Conservation (phyloP, 2,797 vertebrate species). For the Ciconia nigra region DNA sequence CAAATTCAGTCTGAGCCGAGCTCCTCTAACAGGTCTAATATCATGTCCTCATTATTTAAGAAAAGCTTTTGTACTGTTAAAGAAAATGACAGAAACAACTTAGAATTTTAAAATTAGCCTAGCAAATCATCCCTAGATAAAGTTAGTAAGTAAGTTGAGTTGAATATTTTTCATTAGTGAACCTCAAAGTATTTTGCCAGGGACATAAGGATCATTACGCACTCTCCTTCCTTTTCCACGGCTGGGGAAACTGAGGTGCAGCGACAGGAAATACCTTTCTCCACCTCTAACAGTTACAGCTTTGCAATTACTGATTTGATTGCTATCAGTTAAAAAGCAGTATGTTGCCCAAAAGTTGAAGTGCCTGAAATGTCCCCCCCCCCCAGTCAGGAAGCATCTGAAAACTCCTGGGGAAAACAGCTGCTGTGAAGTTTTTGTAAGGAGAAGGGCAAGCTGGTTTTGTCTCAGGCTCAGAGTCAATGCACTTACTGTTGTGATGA, state of each 20-base stretch:
- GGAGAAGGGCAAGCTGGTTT: background rate
- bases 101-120: background rate
- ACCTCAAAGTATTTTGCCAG: background rate
- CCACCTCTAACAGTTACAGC: background rate
- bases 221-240: background rate
- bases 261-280: background rate
- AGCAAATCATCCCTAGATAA: background rate
- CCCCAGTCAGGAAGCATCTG: background rate
- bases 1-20: background rate
- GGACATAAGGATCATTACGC: background rate
- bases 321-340: background rate
- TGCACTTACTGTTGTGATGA: background rate
- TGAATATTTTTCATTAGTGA: background rate
- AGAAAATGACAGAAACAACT: background rate
- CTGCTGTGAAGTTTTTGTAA: background rate
- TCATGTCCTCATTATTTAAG: background rate
- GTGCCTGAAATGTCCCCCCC: background rate
- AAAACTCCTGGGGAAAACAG: background rate
- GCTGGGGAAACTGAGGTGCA: background rate
- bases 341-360: background rate
- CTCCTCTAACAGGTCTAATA: background rate
- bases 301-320: background rate
- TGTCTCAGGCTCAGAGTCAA: background rate
- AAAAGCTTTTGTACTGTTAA: background rate
- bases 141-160: background rate